A percentile compares a stretch with the other conserved stretches of the same genome.
phyloP scores from a whole-genome alignment of 1,140 invertebrate species.

The Lasaia peninsularis region DNA sequence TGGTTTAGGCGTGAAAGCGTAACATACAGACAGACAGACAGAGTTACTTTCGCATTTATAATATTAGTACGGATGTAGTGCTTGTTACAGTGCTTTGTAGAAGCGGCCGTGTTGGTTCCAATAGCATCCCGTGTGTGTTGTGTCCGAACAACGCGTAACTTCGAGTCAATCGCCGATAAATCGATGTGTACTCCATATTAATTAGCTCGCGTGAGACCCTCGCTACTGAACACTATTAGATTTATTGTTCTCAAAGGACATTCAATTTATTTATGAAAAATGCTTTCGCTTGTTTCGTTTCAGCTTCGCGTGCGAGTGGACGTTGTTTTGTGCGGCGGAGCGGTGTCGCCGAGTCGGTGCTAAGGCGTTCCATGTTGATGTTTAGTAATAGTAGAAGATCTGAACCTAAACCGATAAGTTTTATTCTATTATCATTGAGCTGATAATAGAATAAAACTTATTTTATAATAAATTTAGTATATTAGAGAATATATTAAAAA shows the following conservation, averaged over 20 bases:
- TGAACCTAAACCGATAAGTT: background rate
- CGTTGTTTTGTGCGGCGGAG: slow-evolving; percentile 1
- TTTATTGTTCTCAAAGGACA: slow-evolving; percentile 47
- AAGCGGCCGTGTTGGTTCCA: background rate
- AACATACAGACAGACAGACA: too few relatives aligned
- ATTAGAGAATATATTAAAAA: too few relatives aligned
- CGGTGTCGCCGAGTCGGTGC: background rate
- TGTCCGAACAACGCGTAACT: slow-evolving; percentile 48
- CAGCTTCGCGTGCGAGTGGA: slow-evolving; percentile 29
- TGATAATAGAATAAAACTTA: too few relatives aligned
- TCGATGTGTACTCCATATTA: slow-evolving; percentile 69
- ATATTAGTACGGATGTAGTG: too few relatives aligned
- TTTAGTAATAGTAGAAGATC: too few relatives aligned
- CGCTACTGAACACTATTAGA: slow-evolving; percentile 58
- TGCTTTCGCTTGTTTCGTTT: slow-evolving; percentile 37
- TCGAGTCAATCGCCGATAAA: slow-evolving; percentile 55
- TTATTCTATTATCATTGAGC: too few relatives aligned
- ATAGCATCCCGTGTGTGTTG: slow-evolving; percentile 22
- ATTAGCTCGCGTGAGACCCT: slow-evolving; percentile 64
- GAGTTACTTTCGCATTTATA: too few relatives aligned
- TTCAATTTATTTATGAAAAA: slow-evolving; percentile 72
- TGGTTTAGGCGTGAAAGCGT: too few relatives aligned
- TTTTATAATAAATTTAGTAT: too few relatives aligned
- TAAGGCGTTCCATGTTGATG: background rate
- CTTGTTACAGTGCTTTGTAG: too few relatives aligned